Percentiles rank a stretch among this genome's conserved stretches.
phyloP scores from a whole-genome alignment of 2,888 invertebrate species.

The Caenorhabditis macrosperma region DNA sequence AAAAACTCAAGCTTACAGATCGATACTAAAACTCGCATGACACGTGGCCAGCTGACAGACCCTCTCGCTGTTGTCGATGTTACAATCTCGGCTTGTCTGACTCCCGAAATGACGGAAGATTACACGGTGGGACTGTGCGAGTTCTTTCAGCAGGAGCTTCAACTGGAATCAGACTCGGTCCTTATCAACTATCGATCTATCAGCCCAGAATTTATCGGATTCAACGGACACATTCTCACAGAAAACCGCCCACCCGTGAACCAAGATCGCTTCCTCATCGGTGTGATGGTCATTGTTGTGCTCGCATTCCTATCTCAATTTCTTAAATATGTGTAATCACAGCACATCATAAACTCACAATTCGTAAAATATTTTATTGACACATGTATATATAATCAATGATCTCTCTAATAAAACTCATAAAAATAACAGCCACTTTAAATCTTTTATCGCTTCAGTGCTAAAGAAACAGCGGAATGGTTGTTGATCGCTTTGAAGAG shows the following conservation, averaged over 20 bases:
- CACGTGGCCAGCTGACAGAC: conserved; percentile 36
- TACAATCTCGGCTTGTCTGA: conserved; percentile 28
- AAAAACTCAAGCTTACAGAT: conserved; percentile 21
- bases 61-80: conserved; percentile 36
- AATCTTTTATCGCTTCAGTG: too few relatives aligned
- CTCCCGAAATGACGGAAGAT: conserved; percentile 29
- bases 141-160: conserved; percentile 26
- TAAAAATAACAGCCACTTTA: too few relatives aligned
- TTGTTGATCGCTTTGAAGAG: not conserved
- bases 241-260: conserved; percentile 33
- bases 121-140: conserved; percentile 40
- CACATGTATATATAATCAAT: too few relatives aligned
- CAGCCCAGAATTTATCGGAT: conserved; percentile 35
- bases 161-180: conserved; percentile 18
- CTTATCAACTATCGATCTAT: conserved; percentile 44
- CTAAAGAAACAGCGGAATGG: too few relatives aligned
- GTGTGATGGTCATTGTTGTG: conserved; percentile 6
- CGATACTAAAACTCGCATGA: conserved; percentile 23
- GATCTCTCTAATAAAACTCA: not conserved
- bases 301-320: conserved; percentile 24
- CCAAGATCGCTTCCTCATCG: conserved; percentile 19
- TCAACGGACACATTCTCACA: conserved; percentile 39
- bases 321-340: conserved; percentile 16
- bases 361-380: not conserved
- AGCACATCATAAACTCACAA: not conserved